A percentile compares a stretch with the other conserved stretches of the same genome.
Conservation (phyloP, 2,113 vertebrate species). For the Hemiprocne comata region DNA sequence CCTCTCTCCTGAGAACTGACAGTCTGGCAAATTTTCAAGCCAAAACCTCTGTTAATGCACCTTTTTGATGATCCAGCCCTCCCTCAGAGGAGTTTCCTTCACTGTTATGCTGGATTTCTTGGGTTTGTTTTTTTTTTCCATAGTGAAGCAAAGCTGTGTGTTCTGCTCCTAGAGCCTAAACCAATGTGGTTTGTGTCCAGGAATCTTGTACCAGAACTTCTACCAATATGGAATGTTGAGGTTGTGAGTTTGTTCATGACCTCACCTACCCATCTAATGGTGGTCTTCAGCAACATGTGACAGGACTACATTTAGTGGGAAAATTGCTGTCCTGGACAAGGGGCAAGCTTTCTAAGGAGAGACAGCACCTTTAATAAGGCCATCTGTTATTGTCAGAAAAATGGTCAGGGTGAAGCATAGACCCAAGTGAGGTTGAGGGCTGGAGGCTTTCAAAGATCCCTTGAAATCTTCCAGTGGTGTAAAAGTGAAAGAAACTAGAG, state of each 20-base stretch:
- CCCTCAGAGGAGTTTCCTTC: background rate
- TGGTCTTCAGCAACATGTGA: background rate
- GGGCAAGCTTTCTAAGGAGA: background rate
- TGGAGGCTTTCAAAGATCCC: background rate
- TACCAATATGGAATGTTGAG: background rate
- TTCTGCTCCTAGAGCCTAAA: background rate
- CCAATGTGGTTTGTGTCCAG: background rate
- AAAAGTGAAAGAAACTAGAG: background rate
- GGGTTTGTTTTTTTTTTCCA: background rate
- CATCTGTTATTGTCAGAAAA: background rate
- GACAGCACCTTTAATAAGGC: background rate
- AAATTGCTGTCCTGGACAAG: background rate
- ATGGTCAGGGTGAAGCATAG: background rate
- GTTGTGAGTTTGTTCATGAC: background rate
- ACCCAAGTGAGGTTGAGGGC: fast-evolving
- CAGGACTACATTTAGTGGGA: background rate
- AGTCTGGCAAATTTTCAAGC: background rate
- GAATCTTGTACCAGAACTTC: background rate
- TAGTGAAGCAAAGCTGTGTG: background rate
- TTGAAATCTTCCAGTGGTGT: background rate
- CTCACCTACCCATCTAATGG: background rate
- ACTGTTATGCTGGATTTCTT: background rate
- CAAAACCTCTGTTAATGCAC: background rate
- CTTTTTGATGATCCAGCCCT: background rate
- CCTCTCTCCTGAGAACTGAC: background rate